Percentiles rank a stretch among this genome's conserved stretches.
phyloP scores from a whole-genome alignment of 2,113 vertebrate species.

The Ammodytes marinus region DNA sequence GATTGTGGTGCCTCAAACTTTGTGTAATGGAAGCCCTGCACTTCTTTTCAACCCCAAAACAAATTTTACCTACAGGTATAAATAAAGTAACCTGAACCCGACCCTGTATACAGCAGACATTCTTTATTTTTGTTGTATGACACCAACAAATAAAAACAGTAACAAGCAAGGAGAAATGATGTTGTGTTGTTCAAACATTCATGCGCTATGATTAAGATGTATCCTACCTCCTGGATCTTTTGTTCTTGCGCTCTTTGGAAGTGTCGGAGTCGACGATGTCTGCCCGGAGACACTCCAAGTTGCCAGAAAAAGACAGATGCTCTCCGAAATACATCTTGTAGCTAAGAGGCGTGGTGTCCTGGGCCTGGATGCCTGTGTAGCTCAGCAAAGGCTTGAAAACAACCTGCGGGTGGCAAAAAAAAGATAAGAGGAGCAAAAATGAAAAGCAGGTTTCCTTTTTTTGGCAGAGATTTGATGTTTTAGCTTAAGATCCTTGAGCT shows the following conservation, averaged over 20 bases:
- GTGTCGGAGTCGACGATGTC: conserved; percentile 99
- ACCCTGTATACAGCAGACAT: background rate
- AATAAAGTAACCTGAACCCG: too few species aligned
- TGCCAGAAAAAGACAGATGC: conserved; percentile 96
- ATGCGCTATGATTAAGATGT: background rate
- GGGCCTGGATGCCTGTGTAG: conserved; percentile 95
- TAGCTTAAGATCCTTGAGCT: background rate
- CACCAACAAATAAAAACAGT: background rate
- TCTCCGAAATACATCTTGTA: conserved; percentile 99
- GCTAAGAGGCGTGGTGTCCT: conserved; percentile 93
- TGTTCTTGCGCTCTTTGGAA: conserved; percentile 94
- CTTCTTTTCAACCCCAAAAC: too few species aligned
- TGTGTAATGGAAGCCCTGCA: too few species aligned
- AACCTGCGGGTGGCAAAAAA: conserved; percentile 83
- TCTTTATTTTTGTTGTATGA: rapidly evolving
- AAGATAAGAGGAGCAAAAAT: background rate
- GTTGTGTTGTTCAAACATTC: background rate
- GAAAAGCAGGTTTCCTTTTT: background rate
- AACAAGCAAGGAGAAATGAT: background rate
- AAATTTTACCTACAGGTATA: too few species aligned
- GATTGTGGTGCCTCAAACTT: too few species aligned
- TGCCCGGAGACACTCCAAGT: conserved; percentile 94
- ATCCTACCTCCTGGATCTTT: conserved; percentile 90
- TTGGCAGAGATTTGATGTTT: background rate
- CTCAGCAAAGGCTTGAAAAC: conserved; percentile 97